Base-by-base conservation (phyloP, 2,888 invertebrate genomes). In the Machimus rusticus region DNA sequence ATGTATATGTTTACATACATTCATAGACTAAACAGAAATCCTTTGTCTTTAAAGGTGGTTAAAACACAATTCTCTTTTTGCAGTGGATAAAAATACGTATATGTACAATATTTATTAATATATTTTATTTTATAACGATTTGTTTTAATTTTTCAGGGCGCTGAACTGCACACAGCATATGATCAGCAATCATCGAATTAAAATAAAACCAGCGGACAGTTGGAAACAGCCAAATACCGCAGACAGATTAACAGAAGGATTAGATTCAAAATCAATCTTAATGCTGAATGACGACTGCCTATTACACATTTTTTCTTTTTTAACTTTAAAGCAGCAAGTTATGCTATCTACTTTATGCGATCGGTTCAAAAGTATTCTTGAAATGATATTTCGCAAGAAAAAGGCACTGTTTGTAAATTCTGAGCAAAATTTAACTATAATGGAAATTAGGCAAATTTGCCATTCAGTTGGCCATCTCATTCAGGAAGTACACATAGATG, bases 241-340 rank as follows among this genome's bases (percentile, higher is more conserved):
- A n/a, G 28, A 76, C n/a, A 19, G 39, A 14, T 39, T 28, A 39
- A 19, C 1, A 23, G 5, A 16, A 78, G 37, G 66, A 16, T 31
- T 55, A 14, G 43, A 57, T 31, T 14, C 31, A 66, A 74, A 55
- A 55, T 66, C 74, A 9, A 81, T 87, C 12, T 74, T 89, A 37
- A 81, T 79, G 19, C 81, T 89, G 16, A 89, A 89, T 37, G 88
- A 88, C 77, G 89, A 89, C 39, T 89, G 88, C n/a, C 37, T 89
- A 19, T 74, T 88, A 12, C 88, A 89, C 37, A 82, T 89, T 66
- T 89, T 89, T 34, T 87, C 88, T 34, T 89, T 86, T 86, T 31
- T 89, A 23, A 28, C 43, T 12, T 37, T 87, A n/a, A 51, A 79
- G n/a, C 88, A 89, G 12, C 79, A 87, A 74, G 78, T 87, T 16